phyloP scores from a whole-genome alignment of 2,888 invertebrate genomes.

The Steromphala cineraria region DNA sequence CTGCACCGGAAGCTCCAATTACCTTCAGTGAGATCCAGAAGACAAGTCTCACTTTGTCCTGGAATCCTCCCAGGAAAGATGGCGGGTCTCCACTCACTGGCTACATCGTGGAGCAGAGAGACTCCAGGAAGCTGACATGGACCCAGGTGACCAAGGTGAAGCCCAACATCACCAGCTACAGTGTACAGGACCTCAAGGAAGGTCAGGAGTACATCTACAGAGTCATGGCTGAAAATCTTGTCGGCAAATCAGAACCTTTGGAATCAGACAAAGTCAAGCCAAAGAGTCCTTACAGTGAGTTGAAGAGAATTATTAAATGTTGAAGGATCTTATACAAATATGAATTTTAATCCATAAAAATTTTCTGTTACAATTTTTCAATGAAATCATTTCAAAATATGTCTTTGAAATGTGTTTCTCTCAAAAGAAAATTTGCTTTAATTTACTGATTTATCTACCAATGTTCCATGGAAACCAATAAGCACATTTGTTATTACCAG shows the following conservation, averaged over 20 bases:
- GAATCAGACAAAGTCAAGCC: conserved; percentile 62
- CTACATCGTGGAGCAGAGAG: conserved; percentile 71
- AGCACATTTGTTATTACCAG: conserved; percentile 31
- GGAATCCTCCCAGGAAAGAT: conserved; percentile 86
- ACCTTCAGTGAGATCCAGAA: conserved; percentile 63
- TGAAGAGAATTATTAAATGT: background rate
- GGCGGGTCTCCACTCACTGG: conserved; percentile 84
- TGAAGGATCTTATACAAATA: no score
- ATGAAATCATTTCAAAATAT: conserved; percentile 38
- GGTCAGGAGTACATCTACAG: conserved; percentile 76
- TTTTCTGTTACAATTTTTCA: no score
- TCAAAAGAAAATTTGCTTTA: no score
- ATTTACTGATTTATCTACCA: no score
- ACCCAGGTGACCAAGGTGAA: conserved; percentile 94
- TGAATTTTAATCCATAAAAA: no score
- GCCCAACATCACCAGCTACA: conserved; percentile 65
- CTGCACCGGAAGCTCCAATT: conserved; percentile 66
- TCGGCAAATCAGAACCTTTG: conserved; percentile 66
- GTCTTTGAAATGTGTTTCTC: background rate
- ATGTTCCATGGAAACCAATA: no score
- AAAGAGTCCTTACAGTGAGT: conserved; percentile 79
- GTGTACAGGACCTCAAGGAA: conserved; percentile 66
- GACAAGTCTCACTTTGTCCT: conserved; percentile 67
- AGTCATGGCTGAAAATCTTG: conserved; percentile 71
- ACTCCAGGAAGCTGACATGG: conserved; percentile 77